phyloP scores from a whole-genome alignment of 2,888 invertebrate species.

The Habrosyne pyritoides region DNA sequence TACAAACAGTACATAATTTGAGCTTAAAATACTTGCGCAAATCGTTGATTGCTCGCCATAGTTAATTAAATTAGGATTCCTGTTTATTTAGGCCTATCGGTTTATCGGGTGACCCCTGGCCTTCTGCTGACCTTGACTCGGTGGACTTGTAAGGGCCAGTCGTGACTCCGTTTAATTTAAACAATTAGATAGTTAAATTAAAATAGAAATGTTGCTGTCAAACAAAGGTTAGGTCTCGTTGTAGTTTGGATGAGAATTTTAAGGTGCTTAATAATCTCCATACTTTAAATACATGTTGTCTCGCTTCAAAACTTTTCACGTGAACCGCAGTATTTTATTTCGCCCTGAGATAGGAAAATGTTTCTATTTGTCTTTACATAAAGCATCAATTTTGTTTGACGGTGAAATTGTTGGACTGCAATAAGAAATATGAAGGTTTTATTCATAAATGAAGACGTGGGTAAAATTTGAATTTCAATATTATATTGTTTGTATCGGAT shows the following conservation, averaged over 20 bases:
- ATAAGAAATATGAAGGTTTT: too few species aligned
- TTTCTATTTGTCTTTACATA: conserved; percentile 6
- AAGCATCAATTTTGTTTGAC: conserved; percentile 15
- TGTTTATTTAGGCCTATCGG: conserved; percentile 57
- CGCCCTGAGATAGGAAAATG: background rate
- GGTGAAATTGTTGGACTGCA: background rate
- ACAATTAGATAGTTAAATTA: conserved; percentile 5
- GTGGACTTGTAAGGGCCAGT: conserved; percentile 16
- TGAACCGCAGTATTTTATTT: background rate
- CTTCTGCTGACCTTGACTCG: conserved; percentile 19
- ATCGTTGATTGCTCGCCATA: conserved; percentile 45
- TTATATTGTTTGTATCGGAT: too few species aligned
- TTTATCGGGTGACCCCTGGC: conserved; percentile 45
- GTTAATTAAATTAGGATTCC: conserved; percentile 50
- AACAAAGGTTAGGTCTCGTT: background rate
- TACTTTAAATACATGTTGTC: too few species aligned
- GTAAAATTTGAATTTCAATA: too few species aligned
- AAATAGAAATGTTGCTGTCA: background rate
- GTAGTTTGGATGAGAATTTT: background rate
- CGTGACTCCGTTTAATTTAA: conserved; percentile 4
- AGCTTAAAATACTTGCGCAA: conserved; percentile 26
- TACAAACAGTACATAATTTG: background rate
- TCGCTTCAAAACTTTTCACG: too few species aligned
- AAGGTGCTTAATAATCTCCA: background rate
- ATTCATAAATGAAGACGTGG: too few species aligned